Conservation (phyloP, 1,140 invertebrate species). For the Neodiprion virginianus region DNA sequence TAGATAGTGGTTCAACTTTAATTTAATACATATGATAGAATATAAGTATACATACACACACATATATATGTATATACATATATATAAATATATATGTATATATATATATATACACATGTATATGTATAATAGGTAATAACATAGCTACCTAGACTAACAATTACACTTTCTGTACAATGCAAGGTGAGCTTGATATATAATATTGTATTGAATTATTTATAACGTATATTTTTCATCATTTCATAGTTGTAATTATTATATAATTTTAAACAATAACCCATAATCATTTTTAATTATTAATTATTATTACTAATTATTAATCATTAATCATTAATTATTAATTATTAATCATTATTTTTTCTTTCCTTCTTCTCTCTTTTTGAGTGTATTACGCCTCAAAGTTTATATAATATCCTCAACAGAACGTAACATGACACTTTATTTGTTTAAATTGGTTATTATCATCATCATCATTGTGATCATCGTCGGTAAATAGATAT, state of each 20-base stretch:
- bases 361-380: not conserved
- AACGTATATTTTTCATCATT: conserved; percentile 12
- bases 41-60: not conserved
- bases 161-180: conserved; percentile 61
- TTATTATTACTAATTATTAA: not conserved
- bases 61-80: not conserved
- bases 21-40: too few relatives aligned
- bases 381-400: not conserved
- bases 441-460: too few relatives aligned
- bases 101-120: not conserved
- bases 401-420: too few relatives aligned
- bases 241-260: conserved; percentile 10
- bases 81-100: not conserved
- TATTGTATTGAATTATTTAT: conserved; percentile 22
- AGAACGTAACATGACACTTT: too few relatives aligned
- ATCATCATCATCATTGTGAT: too few relatives aligned
- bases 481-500: too few relatives aligned
- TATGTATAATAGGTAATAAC: conserved; percentile 49
- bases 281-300: conserved; percentile 32
- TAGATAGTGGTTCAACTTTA: not conserved
- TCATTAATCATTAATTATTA: not conserved
- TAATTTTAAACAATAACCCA: conserved; percentile 42
- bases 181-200: conserved; percentile 46
- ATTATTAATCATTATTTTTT: not conserved
- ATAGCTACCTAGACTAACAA: conserved; percentile 59